A percentile compares a stretch with the other conserved stretches of the same genome.
phyloP scores from a whole-genome alignment of 1,140 invertebrate species.

The Meloidogyne exigua region DNA sequence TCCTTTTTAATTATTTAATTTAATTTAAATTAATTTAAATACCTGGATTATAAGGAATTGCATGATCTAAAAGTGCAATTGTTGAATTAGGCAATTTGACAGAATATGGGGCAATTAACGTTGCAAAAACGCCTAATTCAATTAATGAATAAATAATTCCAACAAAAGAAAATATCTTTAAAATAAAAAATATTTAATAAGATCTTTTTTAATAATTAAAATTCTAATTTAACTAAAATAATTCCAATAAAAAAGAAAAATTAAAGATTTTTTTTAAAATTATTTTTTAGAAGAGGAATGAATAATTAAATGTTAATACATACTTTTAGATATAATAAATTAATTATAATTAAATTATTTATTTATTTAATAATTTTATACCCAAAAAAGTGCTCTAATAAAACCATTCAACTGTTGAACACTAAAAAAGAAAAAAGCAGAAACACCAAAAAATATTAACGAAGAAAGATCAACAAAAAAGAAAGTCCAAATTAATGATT shows the following conservation, averaged over 20 bases:
- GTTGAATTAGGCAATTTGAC: slow-evolving; percentile 49
- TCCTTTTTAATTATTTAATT: slow-evolving; percentile 28
- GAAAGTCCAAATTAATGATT: slow-evolving; percentile 53
- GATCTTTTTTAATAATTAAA: background rate
- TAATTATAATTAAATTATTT: too few species aligned
- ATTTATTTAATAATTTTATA: slow-evolving; percentile 23
- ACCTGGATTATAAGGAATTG: slow-evolving; percentile 50
- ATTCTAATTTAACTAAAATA: slow-evolving; percentile 7
- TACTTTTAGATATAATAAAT: too few species aligned
- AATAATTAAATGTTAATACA: too few species aligned
- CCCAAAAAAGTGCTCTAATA: slow-evolving; percentile 54
- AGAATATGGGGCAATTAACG: slow-evolving; percentile 42
- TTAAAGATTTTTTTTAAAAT: too few species aligned
- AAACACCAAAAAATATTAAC: slow-evolving; percentile 45
- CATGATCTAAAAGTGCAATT: slow-evolving; percentile 52
- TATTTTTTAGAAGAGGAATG: too few species aligned
- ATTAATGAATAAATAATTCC: slow-evolving; percentile 44
- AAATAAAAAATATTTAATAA: background rate
- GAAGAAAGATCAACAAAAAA: slow-evolving; percentile 47
- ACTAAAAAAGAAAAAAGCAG: slow-evolving; percentile 51
- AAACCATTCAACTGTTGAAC: slow-evolving; percentile 38
- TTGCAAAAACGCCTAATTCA: slow-evolving; percentile 48
- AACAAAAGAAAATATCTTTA: slow-evolving; percentile 44
- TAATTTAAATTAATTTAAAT: background rate
- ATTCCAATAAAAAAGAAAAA: slow-evolving; percentile 13